Base-by-base conservation (phyloP, 2,888 invertebrate genomes). In the Seladonia tumulorum region DNA sequence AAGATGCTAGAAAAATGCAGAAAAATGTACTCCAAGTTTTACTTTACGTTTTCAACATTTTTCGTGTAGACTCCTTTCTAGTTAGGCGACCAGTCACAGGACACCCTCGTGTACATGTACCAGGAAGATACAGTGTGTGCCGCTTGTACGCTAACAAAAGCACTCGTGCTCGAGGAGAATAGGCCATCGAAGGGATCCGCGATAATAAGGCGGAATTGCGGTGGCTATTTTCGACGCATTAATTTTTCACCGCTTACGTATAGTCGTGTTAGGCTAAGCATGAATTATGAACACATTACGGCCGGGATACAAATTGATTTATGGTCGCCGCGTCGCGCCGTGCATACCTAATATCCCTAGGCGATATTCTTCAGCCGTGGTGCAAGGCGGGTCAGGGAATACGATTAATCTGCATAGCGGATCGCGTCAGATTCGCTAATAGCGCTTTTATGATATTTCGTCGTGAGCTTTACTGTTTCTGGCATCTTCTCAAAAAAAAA, bases 241-340 rank as follows among this genome's bases (percentile, higher is more conserved):
- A 94, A 94, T 93, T 94, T 94, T 94, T 94, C 94, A 93, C 87
- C 89, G 85, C 82, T 80, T 76, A 79, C 79, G 79, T 84, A 83
- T 78, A 82, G 87, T 80, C 86, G 90, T 89, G 93, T 94, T 93
- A 92, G 93, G 91, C 93, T 94, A 93, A 94, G 94, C 94, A 93
- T 94, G 94, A 95, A 94, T 94, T 94, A 95, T 94, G 94, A 94
- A 94, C 93, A 92, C 93, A 94, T 94, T 94, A 94, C 90, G 92
- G 89, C 85, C 87, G 90, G 92, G 91, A 93, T 94, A 93, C 92
- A 94, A 95, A 94, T 95, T 95, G 94, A 95, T 95, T 95, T 95
- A 95, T 94, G 94, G 92, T 92, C 92, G 90, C 85, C 85, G 91
- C 91, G 93, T 90, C 91, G 92, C 91, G 91, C 87, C 92, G 92